Evolutionary conservation across 2,113 vertebrate species (phyloP).

Genomic region (Pituophis catenifer): DNA sequence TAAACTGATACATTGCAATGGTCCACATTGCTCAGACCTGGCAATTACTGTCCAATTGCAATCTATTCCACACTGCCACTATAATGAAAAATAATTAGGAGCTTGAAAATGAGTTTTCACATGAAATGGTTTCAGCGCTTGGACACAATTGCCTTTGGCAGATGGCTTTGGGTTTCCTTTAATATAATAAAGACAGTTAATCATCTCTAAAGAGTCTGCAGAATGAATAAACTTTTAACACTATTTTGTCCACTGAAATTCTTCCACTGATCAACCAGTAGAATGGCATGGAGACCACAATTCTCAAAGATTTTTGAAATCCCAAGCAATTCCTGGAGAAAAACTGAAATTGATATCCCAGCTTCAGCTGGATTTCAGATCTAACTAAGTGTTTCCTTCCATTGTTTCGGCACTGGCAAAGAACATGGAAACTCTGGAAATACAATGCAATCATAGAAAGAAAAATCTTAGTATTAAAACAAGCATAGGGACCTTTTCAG

Average conservation of each 20-base stretch:
- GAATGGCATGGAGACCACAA: conserved; percentile 55
- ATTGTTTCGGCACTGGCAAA: neutral
- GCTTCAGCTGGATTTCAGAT: conserved; percentile 5
- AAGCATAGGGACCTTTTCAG: neutral
- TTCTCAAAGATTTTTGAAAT: conserved; percentile 42
- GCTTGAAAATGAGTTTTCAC: conserved; percentile 98
- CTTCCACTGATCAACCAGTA: conserved; percentile 72
- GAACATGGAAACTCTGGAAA: conserved; percentile 6
- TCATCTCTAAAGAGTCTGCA: conserved; percentile 87
- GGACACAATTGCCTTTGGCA: conserved; percentile 95
- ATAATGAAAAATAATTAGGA: conserved; percentile 99
- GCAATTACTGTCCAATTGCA: conserved; percentile 99
- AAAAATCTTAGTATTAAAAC: neutral
- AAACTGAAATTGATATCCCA: conserved; percentile 38
- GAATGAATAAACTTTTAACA: conserved; percentile 84
- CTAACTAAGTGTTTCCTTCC: neutral
- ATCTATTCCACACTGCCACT: conserved; percentile 90
- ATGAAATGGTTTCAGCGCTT: conserved; percentile 93
- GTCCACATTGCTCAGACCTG: conserved; percentile 84
- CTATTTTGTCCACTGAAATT: conserved; percentile 73
- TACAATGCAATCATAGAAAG: neutral
- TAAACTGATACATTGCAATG: conserved; percentile 91
- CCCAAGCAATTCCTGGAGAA: conserved; percentile 39
- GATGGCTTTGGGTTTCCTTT: conserved; percentile 89
- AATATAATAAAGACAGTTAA: conserved; percentile 91